Base-by-base conservation (phyloP, 2,113 vertebrate species). In the Penelope pileata region DNA sequence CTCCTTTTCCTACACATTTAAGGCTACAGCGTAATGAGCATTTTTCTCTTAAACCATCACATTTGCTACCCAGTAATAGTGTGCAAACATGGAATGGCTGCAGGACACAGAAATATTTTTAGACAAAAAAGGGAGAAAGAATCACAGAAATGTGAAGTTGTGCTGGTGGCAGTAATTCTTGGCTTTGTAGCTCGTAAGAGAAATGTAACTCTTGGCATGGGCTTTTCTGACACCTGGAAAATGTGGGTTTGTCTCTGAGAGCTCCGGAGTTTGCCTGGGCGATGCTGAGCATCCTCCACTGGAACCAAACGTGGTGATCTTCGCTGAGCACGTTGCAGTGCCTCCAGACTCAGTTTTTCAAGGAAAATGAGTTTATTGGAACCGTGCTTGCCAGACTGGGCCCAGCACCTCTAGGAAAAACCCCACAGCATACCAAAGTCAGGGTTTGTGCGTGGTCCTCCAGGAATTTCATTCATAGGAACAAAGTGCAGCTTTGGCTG, bases 141-240 rank as follows among this genome's bases (percentile, higher is more conserved):
- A 53, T 68, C 86, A 56, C 56, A 72, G 51, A 83, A 73, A 81
- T 64, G 27, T 60, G 47, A 81, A 88, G 83, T 53, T 94, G 86
- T 78, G 29, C 3, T 5, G 80, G 51, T 72, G 86, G 68, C 36
- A 88, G 50, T 48, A 80, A 36, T 17, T 22, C 56, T 88, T 80
- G 73, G 73, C 29, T 94, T 93, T 91, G 27, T 63, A 73, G 48
- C 48, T 86, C 53, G 68, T 88, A 7, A 64, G 88, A 43, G 88
- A 83, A 90, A 60, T 78, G 16, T 47, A 81, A 60, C 68, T 80
- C 67, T 83, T 11, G 1, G n/a, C 59, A 10, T 8, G 66, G 43
- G 92, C 62, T 90, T 72, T 62, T 83, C 54, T 74, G 54, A 47
- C 59, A 88, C 70, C 82, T 86, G 76, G 64, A 66, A 90, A 86